phyloP scores from a whole-genome alignment of 2,797 vertebrate genomes.

The Coracias cyanogaster region DNA sequence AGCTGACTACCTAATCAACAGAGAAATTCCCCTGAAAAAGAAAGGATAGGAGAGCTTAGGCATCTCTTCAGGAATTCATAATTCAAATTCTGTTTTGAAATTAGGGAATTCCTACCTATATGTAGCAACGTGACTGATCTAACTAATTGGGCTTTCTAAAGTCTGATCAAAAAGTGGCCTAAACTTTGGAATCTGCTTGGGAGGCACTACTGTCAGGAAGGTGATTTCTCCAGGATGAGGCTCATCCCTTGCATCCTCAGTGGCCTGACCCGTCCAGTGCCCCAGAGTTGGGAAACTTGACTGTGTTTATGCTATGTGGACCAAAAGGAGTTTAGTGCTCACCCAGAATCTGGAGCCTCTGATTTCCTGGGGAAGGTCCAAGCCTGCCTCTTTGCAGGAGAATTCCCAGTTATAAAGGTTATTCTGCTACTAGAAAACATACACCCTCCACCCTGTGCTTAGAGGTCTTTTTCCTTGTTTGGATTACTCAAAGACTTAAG shows the following conservation, averaged over 20 bases:
- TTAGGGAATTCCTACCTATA: neutral
- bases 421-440: neutral
- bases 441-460: neutral
- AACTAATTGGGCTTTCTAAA: neutral
- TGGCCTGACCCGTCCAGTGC: neutral
- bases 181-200: neutral
- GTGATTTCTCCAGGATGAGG: neutral
- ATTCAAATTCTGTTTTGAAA: neutral
- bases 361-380: neutral
- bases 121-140: neutral
- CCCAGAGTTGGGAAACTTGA: neutral
- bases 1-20: neutral
- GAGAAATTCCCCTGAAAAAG: neutral
- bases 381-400: neutral
- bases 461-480: neutral
- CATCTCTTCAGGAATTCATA: neutral
- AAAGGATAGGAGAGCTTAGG: neutral
- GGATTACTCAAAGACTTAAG: neutral
- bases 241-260: rapidly evolving
- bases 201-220: neutral
- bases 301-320: neutral
- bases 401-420: neutral
- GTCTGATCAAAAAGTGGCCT: neutral
- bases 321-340: neutral
- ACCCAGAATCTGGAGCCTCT: neutral